These are phyloP conservation scores for Pogonomyrmex barbatus DNA, from an alignment of 1,140 invertebrate genomes.

Conservation along the genomic window DNA sequence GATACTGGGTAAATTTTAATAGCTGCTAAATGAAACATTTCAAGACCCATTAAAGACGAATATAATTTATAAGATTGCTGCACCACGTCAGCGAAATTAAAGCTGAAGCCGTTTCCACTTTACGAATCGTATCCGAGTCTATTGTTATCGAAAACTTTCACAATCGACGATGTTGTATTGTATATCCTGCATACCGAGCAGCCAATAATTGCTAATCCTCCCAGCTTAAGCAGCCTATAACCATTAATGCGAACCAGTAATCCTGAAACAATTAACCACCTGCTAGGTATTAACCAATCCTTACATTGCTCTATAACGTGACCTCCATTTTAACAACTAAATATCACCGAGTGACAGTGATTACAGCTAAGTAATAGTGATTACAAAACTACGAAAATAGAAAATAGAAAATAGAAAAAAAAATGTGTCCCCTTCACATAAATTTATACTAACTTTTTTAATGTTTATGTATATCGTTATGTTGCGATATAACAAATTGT, in stretches of 20 bases:
- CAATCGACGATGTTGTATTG: conserved; percentile 23
- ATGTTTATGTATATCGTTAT: neutral
- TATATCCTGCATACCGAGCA: conserved; percentile 6
- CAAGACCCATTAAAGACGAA: conserved; percentile 14
- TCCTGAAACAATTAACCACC: conserved; percentile 59
- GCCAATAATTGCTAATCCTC: conserved; percentile 48
- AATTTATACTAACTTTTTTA: neutral
- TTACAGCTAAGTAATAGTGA: too few species aligned
- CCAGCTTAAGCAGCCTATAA: conserved; percentile 44
- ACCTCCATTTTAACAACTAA: conserved; percentile 21
- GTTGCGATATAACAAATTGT: neutral
- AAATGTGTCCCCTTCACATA: neutral
- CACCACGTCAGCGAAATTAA: conserved; percentile 32
- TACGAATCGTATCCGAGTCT: conserved; percentile 2
- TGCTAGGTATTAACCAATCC: conserved; percentile 44
- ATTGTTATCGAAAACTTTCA: conserved; percentile 47
- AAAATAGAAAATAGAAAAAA: neutral
- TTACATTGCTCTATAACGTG: conserved; percentile 26
- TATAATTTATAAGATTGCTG: conserved; percentile 26
- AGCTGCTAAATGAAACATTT: conserved; percentile 35
- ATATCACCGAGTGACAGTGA: neutral
- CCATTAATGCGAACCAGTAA: conserved; percentile 44
- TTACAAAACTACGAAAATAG: neutral
- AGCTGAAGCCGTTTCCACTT: conserved; percentile 27
- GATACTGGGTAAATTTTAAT: conserved; percentile 7